Base-by-base conservation (phyloP, 2,888 invertebrate genomes). In the Tanytarsus gracilentus region DNA sequence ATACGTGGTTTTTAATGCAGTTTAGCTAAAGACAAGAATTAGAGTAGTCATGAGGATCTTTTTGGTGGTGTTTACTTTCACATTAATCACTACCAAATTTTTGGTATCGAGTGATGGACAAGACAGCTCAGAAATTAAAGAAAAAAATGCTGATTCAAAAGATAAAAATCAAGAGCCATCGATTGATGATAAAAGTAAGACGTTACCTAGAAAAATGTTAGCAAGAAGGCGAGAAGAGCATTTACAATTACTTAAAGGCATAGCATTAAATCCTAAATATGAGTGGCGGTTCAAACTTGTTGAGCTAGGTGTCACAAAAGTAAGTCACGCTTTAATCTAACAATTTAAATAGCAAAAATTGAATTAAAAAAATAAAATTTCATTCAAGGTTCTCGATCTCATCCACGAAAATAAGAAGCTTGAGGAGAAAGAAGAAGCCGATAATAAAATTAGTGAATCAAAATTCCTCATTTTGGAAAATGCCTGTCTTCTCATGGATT, bases 401-500 rank as follows among this genome's bases (percentile, higher is more conserved):
- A 58, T 58, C n/a, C 7, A 9, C 6, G 16, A 58, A 18, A 18
- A 48, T n/a, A 11, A 23, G 3, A 30, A 26, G 7, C 9, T 9
- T 6, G 18, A 21, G 5, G 40, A 26, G 7, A 52, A 26, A 25
- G 26, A 11, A 21, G 9, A 16, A 23, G 39, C 8, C n/a, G 39
- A 27, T 25, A 23, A 52, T n/a, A 48, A 30, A 39, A 40, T 30
- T n/a, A 25, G 61, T 23, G 62, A 62, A 51, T 27, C 61, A 3
- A 23, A 61, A 29, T 55, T 62, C 1, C 8, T 62, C 9, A 52
- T 62, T 1, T 14, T 62, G 1, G 63, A 63, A 36, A 63, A 63
- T 61, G 61, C 62, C 16, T 62, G 62, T 21, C 50, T 63, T 1
- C 55, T 63, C 48, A 62, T 62, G 53, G 63, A 63, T 30, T 48